phyloP scores from a whole-genome alignment of 2,888 invertebrate genomes.

The Gymnosoma rotundatum region DNA sequence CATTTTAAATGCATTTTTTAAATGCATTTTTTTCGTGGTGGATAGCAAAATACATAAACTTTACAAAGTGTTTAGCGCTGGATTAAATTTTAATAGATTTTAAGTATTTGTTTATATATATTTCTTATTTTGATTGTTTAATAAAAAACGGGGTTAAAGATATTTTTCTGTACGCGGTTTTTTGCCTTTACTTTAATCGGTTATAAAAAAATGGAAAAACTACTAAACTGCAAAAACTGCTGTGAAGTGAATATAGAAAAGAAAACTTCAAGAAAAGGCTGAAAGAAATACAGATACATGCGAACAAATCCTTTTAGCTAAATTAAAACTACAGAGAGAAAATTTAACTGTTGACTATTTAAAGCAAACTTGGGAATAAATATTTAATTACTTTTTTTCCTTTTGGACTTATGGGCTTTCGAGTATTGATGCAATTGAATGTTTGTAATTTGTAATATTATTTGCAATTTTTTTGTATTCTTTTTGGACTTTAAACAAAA shows the following conservation, averaged over 20 bases:
- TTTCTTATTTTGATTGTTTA: neutral
- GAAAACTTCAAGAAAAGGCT: neutral
- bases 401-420: too few species aligned
- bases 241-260: neutral
- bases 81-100: constrained; percentile 37
- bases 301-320: constrained; percentile 36
- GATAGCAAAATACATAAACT: too few species aligned
- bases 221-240: neutral
- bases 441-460: too few species aligned
- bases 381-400: constrained; percentile 9
- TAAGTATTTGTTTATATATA: neutral
- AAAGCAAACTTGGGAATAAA: constrained; percentile 28
- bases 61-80: neutral
- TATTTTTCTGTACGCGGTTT: constrained; percentile 20
- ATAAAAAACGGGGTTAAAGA: constrained; percentile 10
- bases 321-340: constrained; percentile 49
- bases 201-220: neutral
- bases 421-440: too few species aligned
- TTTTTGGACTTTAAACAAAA: too few species aligned
- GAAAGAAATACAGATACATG: neutral
- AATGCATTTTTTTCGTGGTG: too few species aligned
- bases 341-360: constrained; percentile 38
- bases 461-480: too few species aligned
- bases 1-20: too few species aligned
- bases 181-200: neutral